Percentiles rank a stretch among this genome's conserved stretches.
phyloP scores from a whole-genome alignment of 2,797 vertebrate species.

The Huso huso region DNA sequence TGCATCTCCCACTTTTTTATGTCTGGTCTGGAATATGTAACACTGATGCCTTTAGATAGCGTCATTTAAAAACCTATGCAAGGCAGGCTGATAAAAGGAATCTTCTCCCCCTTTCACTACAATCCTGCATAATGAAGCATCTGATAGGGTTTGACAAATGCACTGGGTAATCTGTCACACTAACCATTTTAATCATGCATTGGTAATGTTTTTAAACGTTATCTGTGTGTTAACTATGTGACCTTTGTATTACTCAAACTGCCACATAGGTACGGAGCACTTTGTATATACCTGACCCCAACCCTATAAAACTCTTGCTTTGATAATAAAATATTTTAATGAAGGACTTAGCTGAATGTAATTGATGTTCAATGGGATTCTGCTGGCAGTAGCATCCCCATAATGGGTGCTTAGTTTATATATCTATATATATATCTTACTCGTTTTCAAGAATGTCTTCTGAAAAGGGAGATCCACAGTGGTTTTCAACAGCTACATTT shows the following conservation, averaged over 20 bases:
- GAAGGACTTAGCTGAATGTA: constrained; percentile 39
- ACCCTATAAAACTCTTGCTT: constrained; percentile 40
- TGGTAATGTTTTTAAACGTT: constrained; percentile 18
- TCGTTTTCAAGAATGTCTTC: background rate
- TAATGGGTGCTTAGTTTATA: constrained; percentile 1
- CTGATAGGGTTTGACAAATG: constrained; percentile 43
- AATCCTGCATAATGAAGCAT: constrained; percentile 37
- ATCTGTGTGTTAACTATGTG: constrained; percentile 39
- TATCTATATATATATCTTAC: too few species aligned
- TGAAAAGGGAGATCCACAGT: too few species aligned
- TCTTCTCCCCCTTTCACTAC: constrained; percentile 29
- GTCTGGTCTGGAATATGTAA: background rate
- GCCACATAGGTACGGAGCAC: constrained; percentile 29
- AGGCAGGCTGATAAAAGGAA: constrained; percentile 36
- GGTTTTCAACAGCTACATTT: too few species aligned
- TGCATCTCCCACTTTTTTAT: background rate
- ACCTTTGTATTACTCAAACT: constrained; percentile 38
- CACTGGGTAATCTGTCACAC: constrained; percentile 33
- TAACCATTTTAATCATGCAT: constrained; percentile 25
- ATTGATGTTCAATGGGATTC: constrained; percentile 31
- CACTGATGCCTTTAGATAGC: background rate
- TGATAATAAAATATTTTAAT: constrained; percentile 40
- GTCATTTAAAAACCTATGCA: constrained; percentile 33
- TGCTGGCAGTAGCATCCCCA: constrained; percentile 21
- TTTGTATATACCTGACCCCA: constrained; percentile 36